phyloP scores from a whole-genome alignment of 2,888 invertebrate species.

The Ephialtes manifestator region DNA sequence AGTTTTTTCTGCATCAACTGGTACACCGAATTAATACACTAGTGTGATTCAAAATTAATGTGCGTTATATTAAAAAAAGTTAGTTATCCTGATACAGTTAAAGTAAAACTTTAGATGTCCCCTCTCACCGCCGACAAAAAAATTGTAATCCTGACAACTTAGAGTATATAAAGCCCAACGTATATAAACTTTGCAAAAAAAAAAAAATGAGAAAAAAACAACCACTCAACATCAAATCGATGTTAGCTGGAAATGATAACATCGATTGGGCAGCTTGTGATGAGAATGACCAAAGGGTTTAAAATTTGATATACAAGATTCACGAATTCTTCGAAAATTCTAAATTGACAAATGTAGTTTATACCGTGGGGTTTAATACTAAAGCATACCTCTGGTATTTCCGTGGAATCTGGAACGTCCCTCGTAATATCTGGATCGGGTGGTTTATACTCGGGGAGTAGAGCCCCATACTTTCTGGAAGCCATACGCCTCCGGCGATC shows the following conservation, averaged over 20 bases:
- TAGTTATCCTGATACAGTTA: neutral
- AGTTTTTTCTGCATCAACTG: too few species aligned
- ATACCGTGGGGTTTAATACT: conserved; percentile 1
- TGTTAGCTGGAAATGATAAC: too few species aligned
- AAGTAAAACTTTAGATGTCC: too few species aligned
- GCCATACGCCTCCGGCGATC: conserved; percentile 93
- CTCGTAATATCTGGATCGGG: conserved; percentile 89
- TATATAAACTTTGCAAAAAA: too few species aligned
- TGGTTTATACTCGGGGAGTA: conserved; percentile 88
- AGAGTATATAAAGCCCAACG: neutral
- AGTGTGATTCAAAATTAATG: too few species aligned
- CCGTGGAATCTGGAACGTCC: conserved; percentile 84
- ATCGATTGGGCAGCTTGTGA: neutral
- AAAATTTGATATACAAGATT: neutral
- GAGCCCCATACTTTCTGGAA: conserved; percentile 89
- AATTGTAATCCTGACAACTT: too few species aligned
- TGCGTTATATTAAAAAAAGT: neutral
- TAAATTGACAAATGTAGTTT: neutral
- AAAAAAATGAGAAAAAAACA: too few species aligned
- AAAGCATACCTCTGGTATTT: conserved; percentile 80
- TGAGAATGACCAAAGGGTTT: neutral
- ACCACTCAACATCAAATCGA: too few species aligned
- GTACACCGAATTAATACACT: too few species aligned
- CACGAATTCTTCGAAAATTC: conserved; percentile 19
- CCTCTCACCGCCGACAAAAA: too few species aligned